phyloP scores from a whole-genome alignment of 1,140 invertebrate genomes.

The Paralvinella palmiformis region DNA sequence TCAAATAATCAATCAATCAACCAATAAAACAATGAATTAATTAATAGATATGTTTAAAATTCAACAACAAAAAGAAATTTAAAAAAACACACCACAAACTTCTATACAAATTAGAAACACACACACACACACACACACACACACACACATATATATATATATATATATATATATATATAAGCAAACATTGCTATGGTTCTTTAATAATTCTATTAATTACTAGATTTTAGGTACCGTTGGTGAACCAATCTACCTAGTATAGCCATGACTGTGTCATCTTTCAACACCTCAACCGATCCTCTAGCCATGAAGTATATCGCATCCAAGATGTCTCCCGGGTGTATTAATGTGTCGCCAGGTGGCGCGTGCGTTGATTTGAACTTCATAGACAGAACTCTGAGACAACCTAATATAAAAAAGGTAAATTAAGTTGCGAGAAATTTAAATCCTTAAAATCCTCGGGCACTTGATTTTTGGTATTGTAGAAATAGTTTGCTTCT shows the following conservation, averaged over 20 bases:
- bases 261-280: conserved; percentile 79
- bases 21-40: too few relatives aligned
- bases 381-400: conserved; percentile 62
- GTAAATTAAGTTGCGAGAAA: not conserved
- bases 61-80: too few relatives aligned
- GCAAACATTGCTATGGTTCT: not conserved
- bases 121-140: conserved; percentile 6
- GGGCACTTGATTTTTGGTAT: too few relatives aligned
- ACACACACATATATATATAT: conserved; percentile 4
- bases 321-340: conserved; percentile 90
- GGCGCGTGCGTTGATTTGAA: conserved; percentile 89
- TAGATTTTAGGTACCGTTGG: not conserved
- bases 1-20: too few relatives aligned
- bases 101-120: not conserved
- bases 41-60: too few relatives aligned
- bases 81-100: too few relatives aligned
- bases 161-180: not conserved
- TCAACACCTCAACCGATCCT: conserved; percentile 98
- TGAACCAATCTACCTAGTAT: conserved; percentile 39
- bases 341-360: conserved; percentile 93
- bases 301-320: conserved; percentile 67
- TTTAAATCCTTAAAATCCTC: too few relatives aligned
- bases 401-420: conserved; percentile 69
- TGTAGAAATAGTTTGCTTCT: too few relatives aligned
- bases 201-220: not conserved